Conservation (phyloP, 2,797 vertebrate genomes). For the Anguilla anguilla region DNA sequence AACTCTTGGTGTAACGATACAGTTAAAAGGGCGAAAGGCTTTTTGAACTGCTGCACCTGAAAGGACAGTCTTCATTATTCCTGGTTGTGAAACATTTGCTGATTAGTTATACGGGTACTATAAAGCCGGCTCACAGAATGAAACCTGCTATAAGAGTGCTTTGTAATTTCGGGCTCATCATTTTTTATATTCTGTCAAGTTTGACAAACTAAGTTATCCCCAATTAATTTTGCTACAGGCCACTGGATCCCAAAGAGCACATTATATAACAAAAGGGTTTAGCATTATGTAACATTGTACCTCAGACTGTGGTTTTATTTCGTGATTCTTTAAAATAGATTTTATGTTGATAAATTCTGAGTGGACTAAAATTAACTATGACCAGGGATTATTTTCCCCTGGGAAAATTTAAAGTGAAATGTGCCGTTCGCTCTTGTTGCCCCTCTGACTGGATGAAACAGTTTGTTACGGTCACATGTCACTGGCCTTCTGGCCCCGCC, state of each 20-base stretch:
- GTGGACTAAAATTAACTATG: not conserved
- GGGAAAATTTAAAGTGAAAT: not conserved
- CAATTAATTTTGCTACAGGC: not conserved
- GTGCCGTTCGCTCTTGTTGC: not conserved
- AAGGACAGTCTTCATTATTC: no score
- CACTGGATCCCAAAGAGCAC: not conserved
- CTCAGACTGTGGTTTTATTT: not conserved
- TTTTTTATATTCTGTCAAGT: not conserved
- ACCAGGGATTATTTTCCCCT: conserved; percentile 3
- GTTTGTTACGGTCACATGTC: not conserved
- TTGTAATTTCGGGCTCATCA: not conserved
- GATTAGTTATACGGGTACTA: no score
- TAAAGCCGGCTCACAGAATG: no score
- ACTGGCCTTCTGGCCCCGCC: not conserved
- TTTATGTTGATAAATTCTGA: not conserved
- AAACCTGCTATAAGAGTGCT: not conserved
- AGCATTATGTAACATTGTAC: not conserved
- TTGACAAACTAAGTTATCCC: not conserved
- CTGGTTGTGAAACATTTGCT: no score
- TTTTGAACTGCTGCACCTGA: no score
- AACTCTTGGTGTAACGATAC: no score
- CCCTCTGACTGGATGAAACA: not conserved
- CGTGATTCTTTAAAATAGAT: not conserved
- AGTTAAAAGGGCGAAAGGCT: no score
- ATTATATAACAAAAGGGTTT: not conserved